A percentile compares a stretch with the other conserved stretches of the same genome.
Evolutionary conservation across 2,888 invertebrate species (phyloP).

Genomic region (Polymixis flavicincta): DNA sequence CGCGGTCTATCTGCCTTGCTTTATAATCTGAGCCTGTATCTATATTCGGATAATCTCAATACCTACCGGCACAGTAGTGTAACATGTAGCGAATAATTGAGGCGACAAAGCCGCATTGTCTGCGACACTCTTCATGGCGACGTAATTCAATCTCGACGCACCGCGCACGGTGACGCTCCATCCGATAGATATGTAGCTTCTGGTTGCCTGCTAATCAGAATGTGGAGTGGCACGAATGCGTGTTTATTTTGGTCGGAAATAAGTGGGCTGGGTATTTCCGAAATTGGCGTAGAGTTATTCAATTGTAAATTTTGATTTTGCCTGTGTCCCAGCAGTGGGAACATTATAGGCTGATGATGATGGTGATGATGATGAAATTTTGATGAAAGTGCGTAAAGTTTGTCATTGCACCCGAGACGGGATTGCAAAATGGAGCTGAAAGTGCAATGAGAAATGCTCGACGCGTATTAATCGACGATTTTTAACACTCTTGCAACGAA

Average conservation of each 20-base stretch:
- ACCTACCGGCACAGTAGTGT: slow-evolving; percentile 17
- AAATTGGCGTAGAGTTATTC: neutral
- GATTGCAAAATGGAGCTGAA: neutral
- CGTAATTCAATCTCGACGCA: slow-evolving; percentile 73
- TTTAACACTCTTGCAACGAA: neutral
- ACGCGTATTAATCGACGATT: neutral
- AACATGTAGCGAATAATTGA: slow-evolving; percentile 69
- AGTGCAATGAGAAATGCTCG: neutral
- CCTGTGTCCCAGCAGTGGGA: too few species aligned
- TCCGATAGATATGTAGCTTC: slow-evolving; percentile 27
- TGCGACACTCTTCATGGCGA: slow-evolving; percentile 68
- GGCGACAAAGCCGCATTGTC: slow-evolving; percentile 74
- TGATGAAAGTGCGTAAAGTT: neutral
- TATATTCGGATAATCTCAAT: slow-evolving; percentile 27
- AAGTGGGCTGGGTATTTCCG: neutral
- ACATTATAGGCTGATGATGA: too few species aligned
- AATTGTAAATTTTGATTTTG: too few species aligned
- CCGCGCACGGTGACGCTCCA: slow-evolving; percentile 19
- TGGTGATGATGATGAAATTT: too few species aligned
- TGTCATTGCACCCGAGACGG: neutral
- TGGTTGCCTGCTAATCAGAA: slow-evolving; percentile 50
- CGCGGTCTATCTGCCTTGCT: too few species aligned
- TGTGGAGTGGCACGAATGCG: slow-evolving; percentile 4
- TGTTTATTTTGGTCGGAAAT: slow-evolving; percentile 25
- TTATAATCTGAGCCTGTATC: too few species aligned